phyloP scores from a whole-genome alignment of 1,140 invertebrate species.

The Trichomalopsis sarcophagae region DNA sequence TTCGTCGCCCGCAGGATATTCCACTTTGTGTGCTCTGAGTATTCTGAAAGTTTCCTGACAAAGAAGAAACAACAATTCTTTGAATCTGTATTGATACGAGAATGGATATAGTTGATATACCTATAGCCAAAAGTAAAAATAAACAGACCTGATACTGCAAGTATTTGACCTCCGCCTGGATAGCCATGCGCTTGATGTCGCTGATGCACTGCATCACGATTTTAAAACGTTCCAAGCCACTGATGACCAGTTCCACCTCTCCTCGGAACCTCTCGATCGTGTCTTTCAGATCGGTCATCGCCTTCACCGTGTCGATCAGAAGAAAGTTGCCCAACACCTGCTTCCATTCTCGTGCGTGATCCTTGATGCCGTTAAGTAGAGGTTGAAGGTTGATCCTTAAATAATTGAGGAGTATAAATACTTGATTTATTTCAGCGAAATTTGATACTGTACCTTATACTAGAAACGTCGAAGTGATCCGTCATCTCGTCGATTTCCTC shows the following conservation, averaged over 20 bases:
- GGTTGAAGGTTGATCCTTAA: constrained; percentile 80
- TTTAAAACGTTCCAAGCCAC: constrained; percentile 88
- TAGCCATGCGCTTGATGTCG: constrained; percentile 82
- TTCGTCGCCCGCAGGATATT: constrained; percentile 73
- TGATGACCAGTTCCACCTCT: constrained; percentile 82
- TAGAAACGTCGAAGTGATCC: constrained; percentile 78
- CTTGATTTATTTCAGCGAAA: not conserved
- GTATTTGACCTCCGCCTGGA: constrained; percentile 85
- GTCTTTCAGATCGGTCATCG: constrained; percentile 79
- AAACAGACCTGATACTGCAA: constrained; percentile 76
- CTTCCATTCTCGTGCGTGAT: constrained; percentile 84
- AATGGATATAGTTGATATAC: no score
- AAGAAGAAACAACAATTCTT: constrained; percentile 14
- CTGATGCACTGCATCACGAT: constrained; percentile 87
- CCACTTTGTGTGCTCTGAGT: constrained; percentile 66
- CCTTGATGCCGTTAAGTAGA: constrained; percentile 79
- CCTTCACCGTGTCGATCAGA: constrained; percentile 75
- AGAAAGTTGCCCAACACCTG: constrained; percentile 79
- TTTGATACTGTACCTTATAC: constrained; percentile 74
- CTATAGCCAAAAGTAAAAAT: not conserved
- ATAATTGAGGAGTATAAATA: constrained; percentile 32
- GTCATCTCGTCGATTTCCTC: constrained; percentile 79
- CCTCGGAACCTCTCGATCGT: constrained; percentile 77
- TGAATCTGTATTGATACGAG: not conserved
- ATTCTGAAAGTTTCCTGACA: constrained; percentile 65